Base-by-base conservation (phyloP, 2,888 invertebrate genomes). In the Aphodius granarius region DNA sequence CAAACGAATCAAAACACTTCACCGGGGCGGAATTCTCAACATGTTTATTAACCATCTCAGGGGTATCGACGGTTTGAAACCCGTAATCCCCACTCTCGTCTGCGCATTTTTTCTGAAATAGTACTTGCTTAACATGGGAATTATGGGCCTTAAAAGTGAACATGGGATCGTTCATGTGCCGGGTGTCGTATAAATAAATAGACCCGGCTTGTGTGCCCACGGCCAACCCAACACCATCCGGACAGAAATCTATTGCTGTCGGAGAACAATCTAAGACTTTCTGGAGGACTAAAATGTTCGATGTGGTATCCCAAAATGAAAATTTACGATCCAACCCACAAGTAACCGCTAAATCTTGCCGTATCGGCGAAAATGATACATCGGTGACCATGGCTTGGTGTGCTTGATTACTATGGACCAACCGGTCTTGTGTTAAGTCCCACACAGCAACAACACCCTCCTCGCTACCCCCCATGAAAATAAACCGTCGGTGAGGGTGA, bases 301-400 rank as follows among this genome's bases (percentile, higher is more conserved):
- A 89, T 77, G 76, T 88, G 85, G 79, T 88, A 83, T 91, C 91
- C 82, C 90, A 90, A 1, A 91, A 88, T 84, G 89, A 88, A 83
- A 91, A 88, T 71, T 89, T 87, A 81, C 90, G 89, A 82, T 91
- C 91, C 79, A 88, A 88, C 0, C 91, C 91, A 80, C 89, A 86
- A 0, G 91, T 89, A 3, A 90, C 82, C 83, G 91, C 84, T 0
- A 91, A 88, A 83, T 90, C 90, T 78, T 87, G 86, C 80, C 90
- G 90, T 9, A 90, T 86, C 0, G 90, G 88, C 0, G 91, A 91
- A 84, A 89, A 91, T 43, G 88, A 85, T 75, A 91, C 86, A 79
- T 90, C 89, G 79, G 89, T 90, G n/a, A 91, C 89, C 1, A 90
- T 89, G 2, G 91, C 90, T 17, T 89, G 89, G 80, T 91, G 91